These are phyloP conservation scores for Pandemis heparana DNA, from an alignment of 2,888 invertebrate genomes.

Conservation along the genomic window DNA sequence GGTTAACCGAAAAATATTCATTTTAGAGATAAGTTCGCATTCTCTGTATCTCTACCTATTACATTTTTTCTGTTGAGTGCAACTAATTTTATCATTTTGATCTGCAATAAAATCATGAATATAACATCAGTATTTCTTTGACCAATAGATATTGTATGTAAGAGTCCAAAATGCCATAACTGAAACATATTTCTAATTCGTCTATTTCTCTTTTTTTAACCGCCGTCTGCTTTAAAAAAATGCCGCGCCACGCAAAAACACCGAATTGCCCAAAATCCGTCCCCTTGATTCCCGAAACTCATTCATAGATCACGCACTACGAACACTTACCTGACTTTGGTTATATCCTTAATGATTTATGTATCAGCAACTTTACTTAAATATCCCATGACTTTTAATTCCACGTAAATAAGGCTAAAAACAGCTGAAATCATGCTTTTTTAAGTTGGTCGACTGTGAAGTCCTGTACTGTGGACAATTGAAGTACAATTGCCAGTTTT, in stretches of 20 bases:
- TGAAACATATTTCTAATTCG: neutral
- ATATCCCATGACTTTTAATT: constrained; percentile 31
- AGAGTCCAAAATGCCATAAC: too few species aligned
- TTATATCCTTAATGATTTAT: constrained; percentile 65
- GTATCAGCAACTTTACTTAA: constrained; percentile 48
- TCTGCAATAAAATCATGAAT: too few species aligned
- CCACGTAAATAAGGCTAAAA: constrained; percentile 43
- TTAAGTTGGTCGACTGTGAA: constrained; percentile 16
- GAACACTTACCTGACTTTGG: constrained; percentile 58
- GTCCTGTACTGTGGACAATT: constrained; percentile 66
- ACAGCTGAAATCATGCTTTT: constrained; percentile 26
- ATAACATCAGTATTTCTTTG: too few species aligned
- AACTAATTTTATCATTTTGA: neutral
- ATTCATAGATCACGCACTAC: constrained; percentile 76
- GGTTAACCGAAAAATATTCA: too few species aligned
- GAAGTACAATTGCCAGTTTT: constrained; percentile 68
- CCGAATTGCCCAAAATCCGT: constrained; percentile 46
- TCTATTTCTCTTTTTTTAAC: neutral
- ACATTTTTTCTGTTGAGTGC: too few species aligned
- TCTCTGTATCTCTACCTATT: too few species aligned
- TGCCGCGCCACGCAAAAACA: constrained; percentile 37
- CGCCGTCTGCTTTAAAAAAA: neutral
- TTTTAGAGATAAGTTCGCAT: too few species aligned
- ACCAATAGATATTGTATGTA: too few species aligned
- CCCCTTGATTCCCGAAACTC: constrained; percentile 66